Percentiles rank a stretch among this genome's conserved stretches.
Conservation (phyloP, 2,113 vertebrate species). For the Camelus dromedarius region DNA sequence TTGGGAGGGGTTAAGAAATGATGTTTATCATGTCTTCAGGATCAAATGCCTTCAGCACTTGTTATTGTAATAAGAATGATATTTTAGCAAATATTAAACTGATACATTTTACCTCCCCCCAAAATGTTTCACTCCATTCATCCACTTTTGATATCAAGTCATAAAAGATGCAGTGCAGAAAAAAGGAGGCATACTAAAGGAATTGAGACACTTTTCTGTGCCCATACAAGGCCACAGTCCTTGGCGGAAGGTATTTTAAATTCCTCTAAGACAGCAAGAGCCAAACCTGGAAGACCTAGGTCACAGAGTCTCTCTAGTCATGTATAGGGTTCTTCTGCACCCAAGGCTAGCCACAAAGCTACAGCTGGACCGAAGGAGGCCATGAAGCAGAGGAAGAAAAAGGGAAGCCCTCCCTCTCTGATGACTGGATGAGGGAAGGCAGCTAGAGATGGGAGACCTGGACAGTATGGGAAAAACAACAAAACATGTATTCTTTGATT, state of each 20-base stretch:
- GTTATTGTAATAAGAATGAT: not conserved
- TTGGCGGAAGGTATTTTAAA: not conserved
- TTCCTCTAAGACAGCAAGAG: not conserved
- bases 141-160: not conserved
- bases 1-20: not conserved
- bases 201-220: not conserved
- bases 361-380: not conserved
- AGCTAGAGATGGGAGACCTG: not conserved
- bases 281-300: not conserved
- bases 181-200: not conserved
- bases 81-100: not conserved
- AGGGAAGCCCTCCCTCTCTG: not conserved
- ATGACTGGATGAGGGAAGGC: not conserved
- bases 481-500: not conserved
- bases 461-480: not conserved
- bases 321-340: not conserved
- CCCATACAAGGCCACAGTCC: not conserved
- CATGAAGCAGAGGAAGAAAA: not conserved
- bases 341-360: slow-evolving; percentile 11
- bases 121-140: not conserved
- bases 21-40: not conserved
- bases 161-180: not conserved
- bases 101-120: not conserved
- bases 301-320: not conserved
- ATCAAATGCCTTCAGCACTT: not conserved